phyloP scores from a whole-genome alignment of 2,888 invertebrate genomes.

The Parnassius smintheus region DNA sequence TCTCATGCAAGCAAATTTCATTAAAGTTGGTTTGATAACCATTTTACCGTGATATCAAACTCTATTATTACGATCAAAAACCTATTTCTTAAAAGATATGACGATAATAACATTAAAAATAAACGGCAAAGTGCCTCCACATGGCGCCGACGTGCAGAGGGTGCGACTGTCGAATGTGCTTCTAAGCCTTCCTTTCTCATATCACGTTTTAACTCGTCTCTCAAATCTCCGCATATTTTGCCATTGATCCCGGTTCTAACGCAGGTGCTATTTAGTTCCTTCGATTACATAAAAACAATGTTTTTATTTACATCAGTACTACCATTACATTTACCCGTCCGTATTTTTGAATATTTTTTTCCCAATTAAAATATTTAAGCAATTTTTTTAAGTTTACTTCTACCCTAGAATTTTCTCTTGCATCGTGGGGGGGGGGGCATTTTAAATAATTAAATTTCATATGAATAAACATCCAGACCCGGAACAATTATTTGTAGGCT shows the following conservation, averaged over 20 bases:
- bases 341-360: no score
- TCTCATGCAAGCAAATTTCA: no score
- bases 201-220: constrained; percentile 18
- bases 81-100: constrained; percentile 9
- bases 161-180: background rate
- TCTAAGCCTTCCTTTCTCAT: constrained; percentile 7
- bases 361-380: no score
- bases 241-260: constrained; percentile 1
- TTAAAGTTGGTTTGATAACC: background rate
- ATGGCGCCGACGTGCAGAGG: background rate
- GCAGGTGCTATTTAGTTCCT: constrained; percentile 8
- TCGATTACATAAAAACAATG: background rate
- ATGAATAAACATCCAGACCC: no score
- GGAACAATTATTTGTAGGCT: no score
- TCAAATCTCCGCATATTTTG: constrained; percentile 14
- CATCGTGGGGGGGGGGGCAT: no score
- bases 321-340: no score
- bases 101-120: constrained; percentile 20
- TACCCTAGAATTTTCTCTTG: no score
- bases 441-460: no score
- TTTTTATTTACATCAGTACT: no score
- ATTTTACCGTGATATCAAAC: background rate
- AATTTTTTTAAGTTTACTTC: no score
- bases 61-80: constrained; percentile 5
- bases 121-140: background rate